A percentile compares a stretch with the other conserved stretches of the same genome.
These are phyloP conservation scores for Clarias pachynema DNA, from an alignment of 2,797 vertebrate species.

Conservation along the genomic window DNA sequence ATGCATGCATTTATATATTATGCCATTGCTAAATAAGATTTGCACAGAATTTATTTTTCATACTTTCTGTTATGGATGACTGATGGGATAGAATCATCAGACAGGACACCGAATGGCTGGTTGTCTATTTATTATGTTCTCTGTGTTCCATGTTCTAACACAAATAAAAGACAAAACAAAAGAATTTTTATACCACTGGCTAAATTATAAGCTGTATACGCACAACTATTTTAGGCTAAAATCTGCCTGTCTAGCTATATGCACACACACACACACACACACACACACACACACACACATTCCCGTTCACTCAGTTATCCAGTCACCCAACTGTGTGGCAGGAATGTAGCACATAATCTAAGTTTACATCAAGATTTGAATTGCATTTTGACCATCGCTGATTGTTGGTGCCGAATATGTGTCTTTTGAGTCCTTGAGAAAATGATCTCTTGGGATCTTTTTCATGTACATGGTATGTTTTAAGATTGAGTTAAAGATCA, in stretches of 20 bases:
- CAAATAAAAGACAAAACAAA: neutral
- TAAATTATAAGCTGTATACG: neutral
- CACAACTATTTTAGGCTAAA: neutral
- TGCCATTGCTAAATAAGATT: constrained; percentile 23
- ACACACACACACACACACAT: neutral
- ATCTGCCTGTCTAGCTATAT: neutral
- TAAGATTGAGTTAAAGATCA: neutral
- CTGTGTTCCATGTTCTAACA: neutral
- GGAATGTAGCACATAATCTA: neutral
- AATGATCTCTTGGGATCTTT: neutral
- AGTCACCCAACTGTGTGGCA: neutral
- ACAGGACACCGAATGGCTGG: neutral
- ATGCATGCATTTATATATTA: constrained; percentile 16
- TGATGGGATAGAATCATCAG: neutral
- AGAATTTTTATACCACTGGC: neutral
- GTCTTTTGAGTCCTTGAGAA: neutral
- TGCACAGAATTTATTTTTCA: constrained; percentile 7
- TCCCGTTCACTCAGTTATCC: neutral
- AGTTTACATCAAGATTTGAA: neutral
- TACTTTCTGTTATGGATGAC: constrained; percentile 1
- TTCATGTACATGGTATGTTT: neutral
- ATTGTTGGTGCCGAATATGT: neutral
- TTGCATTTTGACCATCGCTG: neutral
- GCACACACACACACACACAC: neutral
- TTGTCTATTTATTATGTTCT: constrained; percentile 7